Conservation (phyloP, 1,140 invertebrate genomes). For the Pteromalus puparum region DNA sequence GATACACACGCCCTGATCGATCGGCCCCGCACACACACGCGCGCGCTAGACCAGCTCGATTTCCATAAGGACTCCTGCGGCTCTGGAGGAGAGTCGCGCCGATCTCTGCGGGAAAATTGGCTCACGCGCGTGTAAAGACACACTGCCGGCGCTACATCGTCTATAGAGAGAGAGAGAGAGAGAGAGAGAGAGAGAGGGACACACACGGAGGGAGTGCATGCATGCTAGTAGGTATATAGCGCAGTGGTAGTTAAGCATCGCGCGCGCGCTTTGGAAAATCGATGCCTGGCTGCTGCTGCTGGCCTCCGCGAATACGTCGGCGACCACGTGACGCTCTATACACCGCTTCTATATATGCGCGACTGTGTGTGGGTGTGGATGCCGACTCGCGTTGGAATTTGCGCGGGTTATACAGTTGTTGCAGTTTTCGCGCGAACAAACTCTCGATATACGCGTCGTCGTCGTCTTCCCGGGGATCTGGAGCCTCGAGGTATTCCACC, state of each 20-base stretch:
- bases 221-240: conserved; percentile 27
- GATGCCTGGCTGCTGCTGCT: conserved; percentile 64
- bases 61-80: neutral
- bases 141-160: neutral
- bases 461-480: neutral
- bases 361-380: neutral
- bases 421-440: too few species aligned
- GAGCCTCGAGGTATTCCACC: neutral
- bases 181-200: too few species aligned
- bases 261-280: conserved; percentile 66
- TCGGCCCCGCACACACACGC: neutral
- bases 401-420: too few species aligned
- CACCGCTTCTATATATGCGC: neutral
- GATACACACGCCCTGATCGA: conserved; percentile 1
- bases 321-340: conserved; percentile 65
- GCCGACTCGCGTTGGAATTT: too few species aligned
- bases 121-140: neutral
- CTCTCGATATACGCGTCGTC: too few species aligned
- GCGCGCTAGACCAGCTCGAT: neutral
- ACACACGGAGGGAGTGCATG: neutral
- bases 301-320: neutral
- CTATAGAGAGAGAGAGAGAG: too few species aligned
- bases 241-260: conserved; percentile 58
- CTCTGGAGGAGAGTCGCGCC: neutral
- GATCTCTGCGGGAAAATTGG: neutral